phyloP scores from a whole-genome alignment of 2,888 invertebrate genomes.

The Scaptomyza parva region DNA sequence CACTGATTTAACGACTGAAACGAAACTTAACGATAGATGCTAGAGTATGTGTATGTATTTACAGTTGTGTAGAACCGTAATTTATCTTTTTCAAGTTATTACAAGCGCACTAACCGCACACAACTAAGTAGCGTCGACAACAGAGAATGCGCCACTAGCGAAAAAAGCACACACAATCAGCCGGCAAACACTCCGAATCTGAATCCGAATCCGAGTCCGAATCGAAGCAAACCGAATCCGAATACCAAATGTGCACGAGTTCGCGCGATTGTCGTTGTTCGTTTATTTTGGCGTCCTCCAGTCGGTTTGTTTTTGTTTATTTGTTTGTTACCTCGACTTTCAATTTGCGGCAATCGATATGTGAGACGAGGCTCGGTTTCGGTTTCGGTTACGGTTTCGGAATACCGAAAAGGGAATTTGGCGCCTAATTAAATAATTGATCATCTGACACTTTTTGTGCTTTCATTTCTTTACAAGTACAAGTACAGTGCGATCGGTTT shows the following conservation, averaged over 20 bases:
- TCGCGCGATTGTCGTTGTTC: conserved; percentile 1
- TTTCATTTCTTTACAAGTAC: not conserved
- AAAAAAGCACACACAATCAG: conserved; percentile 18
- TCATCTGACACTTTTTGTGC: conserved; percentile 53
- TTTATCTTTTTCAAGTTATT: conserved; percentile 61
- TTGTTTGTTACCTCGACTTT: conserved; percentile 54
- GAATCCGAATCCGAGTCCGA: too few species aligned
- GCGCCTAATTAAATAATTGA: conserved; percentile 74
- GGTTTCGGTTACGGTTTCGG: not conserved
- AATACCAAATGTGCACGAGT: conserved; percentile 4
- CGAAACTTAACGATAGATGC: conserved; percentile 25
- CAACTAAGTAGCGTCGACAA: conserved; percentile 59
- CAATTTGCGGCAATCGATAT: conserved; percentile 53
- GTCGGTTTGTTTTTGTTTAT: conserved; percentile 24
- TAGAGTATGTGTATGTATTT: not conserved
- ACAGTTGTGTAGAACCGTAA: conserved; percentile 22
- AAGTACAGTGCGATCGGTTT: conserved; percentile 33
- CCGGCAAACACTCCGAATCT: conserved; percentile 68
- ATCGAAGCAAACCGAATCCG: conserved; percentile 16
- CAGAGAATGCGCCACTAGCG: conserved; percentile 29
- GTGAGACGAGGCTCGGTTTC: not conserved
- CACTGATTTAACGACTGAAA: conserved; percentile 26
- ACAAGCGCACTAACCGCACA: conserved; percentile 68
- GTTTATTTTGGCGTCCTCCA: conserved; percentile 39
- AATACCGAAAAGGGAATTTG: conserved; percentile 57